Percentiles rank a stretch among this genome's conserved stretches.
Conservation (phyloP, 1,140 invertebrate genomes). For the Papilio dardanus region DNA sequence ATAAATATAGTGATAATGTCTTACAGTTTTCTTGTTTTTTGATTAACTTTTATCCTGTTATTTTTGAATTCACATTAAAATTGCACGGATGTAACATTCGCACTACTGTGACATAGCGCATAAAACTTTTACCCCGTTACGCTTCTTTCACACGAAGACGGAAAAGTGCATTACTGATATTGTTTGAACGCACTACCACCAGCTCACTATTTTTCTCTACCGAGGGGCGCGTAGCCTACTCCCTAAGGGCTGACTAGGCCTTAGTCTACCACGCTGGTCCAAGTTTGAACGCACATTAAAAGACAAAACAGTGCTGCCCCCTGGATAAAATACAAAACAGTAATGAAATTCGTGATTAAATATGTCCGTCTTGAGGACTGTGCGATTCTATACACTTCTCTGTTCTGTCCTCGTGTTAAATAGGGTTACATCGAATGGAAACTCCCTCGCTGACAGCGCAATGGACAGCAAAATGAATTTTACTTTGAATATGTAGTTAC, state of each 20-base stretch:
- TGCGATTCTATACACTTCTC: neutral
- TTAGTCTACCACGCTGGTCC: no score
- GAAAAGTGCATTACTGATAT: neutral
- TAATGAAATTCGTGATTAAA: no score
- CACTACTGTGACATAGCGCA: neutral
- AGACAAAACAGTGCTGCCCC: no score
- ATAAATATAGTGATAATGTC: no score
- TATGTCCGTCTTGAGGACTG: neutral
- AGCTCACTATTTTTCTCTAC: no score
- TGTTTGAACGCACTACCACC: neutral
- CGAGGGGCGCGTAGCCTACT: no score
- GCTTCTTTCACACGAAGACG: neutral
- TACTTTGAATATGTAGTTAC: neutral
- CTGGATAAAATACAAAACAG: no score
- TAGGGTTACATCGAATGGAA: constrained; percentile 10
- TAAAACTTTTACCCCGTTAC: constrained; percentile 7
- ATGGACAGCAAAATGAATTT: constrained; percentile 14
- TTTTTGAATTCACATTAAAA: neutral
- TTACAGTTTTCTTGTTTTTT: neutral
- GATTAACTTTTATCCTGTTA: neutral
- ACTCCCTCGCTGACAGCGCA: neutral
- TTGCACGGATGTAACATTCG: neutral
- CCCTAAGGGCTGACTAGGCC: no score
- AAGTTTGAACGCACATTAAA: no score
- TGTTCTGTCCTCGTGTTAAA: neutral